Conservation (phyloP, 2,113 vertebrate genomes). For the Ciconia boyciana region DNA sequence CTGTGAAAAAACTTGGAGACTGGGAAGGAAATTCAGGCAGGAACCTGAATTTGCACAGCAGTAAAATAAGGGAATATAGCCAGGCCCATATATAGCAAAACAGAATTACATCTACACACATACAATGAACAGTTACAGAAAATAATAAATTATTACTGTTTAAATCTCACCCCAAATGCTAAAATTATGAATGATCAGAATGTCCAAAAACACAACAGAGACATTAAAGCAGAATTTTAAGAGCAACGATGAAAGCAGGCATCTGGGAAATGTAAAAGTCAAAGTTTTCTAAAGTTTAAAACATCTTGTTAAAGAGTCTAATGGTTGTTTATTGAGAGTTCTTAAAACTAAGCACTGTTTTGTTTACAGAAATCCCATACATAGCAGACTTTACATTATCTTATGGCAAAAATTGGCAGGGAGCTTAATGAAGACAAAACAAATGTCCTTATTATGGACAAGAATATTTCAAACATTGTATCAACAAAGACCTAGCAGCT, state of each 20-base stretch:
- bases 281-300: constrained; percentile 68
- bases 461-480: constrained; percentile 58
- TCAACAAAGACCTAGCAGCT: constrained; percentile 11
- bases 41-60: neutral
- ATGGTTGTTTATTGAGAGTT: constrained; percentile 66
- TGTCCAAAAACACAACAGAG: neutral
- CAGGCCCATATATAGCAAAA: neutral
- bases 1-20: neutral
- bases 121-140: constrained; percentile 21
- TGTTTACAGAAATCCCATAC: constrained; percentile 71
- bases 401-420: constrained; percentile 57
- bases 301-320: constrained; percentile 57
- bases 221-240: constrained; percentile 26
- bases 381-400: neutral
- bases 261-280: constrained; percentile 68
- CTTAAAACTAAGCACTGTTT: constrained; percentile 73
- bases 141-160: constrained; percentile 2
- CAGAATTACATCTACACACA: neutral
- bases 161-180: constrained; percentile 46
- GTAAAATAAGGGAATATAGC: neutral
- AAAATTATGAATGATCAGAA: constrained; percentile 58
- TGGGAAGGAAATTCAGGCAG: neutral
- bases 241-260: constrained; percentile 43
- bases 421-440: constrained; percentile 66
- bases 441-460: constrained; percentile 46